Base-by-base conservation (phyloP, 2,113 vertebrate genomes). In the Ceyx margarethae region DNA sequence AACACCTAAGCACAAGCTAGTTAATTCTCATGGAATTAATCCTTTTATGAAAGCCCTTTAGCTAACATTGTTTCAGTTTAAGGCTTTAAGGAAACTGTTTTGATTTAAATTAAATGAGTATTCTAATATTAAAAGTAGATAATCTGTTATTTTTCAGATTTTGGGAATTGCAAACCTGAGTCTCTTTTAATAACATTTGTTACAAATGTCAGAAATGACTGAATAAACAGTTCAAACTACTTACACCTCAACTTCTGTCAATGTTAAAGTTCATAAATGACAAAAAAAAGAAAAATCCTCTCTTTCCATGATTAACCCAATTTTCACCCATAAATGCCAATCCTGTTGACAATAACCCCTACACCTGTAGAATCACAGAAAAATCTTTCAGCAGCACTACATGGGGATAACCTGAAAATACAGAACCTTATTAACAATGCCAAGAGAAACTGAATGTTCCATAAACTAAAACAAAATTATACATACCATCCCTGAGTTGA, bases 31-130 rank as follows among this genome's bases (percentile, higher is more conserved):
- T 2, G 2, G 42, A 90, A 64, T 81, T 84, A 94, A 94, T 90
- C 88, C 21, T 72, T 84, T 90, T 84, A 86, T 26, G 29, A 90
- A 95, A 91, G 40, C 53, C 57, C 58, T 93, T 81, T 61, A 91
- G 73, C 43, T 84, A 90, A 90, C 26, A 83, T 78, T 90, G 40
- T 90, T 86, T 93, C 35, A 42, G 45, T 78, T 81, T 75, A 84
- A 80, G 25, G n/a, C 28, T 86, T 90, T 84, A 90, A 74, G 37
- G 45, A 88, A 72, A 53, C 23, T 48, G 14, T 29, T 90, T 80
- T 83, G n/a, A 87, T 91, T 93, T 86, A 88, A 83, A 71, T 82
- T 82, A 87, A 92, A 93, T 25, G 15, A 60, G 20, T 51, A 85
- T 11, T 81, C 58, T 60, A 40, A 29, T 67, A 83, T 85, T 85